Conservation (phyloP, 2,113 vertebrate genomes). For the Crotalus viridis region DNA sequence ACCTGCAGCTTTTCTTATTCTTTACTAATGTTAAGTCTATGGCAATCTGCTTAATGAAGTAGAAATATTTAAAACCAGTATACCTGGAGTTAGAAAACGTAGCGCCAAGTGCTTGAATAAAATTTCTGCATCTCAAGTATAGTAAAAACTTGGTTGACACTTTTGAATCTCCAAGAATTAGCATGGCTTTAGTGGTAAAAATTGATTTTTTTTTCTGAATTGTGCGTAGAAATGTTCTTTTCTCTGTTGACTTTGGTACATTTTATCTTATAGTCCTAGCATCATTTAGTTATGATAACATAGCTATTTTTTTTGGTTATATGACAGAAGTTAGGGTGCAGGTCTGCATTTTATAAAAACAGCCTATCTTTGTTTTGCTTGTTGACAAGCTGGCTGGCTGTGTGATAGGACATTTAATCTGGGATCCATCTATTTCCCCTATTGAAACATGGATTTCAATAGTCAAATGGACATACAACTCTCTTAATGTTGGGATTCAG, state of each 20-base stretch:
- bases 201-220: background rate
- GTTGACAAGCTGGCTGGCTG: background rate
- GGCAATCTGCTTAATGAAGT: constrained; percentile 8
- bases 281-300: background rate
- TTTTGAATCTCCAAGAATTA: background rate
- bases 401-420: background rate
- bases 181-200: background rate
- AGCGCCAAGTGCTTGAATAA: background rate
- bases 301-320: background rate
- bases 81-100: background rate
- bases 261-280: background rate
- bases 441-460: background rate
- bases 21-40: background rate
- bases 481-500: background rate
- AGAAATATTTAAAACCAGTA: constrained; percentile 7
- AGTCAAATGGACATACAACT: background rate
- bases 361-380: background rate
- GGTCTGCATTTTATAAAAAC: background rate
- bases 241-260: background rate
- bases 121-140: background rate
- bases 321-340: background rate
- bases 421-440: background rate
- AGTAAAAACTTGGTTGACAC: background rate
- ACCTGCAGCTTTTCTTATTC: background rate
- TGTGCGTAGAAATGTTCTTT: background rate